These are phyloP conservation scores for Chionoecetes opilio DNA, from an alignment of 1,140 invertebrate species.

Conservation along the genomic window DNA sequence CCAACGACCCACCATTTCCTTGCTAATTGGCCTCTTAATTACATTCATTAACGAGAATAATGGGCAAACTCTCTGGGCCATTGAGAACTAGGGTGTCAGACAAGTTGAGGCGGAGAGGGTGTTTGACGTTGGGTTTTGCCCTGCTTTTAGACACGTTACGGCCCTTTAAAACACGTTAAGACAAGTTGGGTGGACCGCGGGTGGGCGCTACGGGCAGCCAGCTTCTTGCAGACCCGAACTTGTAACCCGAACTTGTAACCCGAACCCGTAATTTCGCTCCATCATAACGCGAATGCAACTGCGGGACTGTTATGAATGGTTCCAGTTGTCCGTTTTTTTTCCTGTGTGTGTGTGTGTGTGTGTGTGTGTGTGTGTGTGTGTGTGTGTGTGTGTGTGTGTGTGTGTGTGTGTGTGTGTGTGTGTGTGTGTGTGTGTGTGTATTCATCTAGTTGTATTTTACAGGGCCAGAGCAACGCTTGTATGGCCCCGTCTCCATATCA, in stretches of 20 bases:
- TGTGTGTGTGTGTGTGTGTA: too few species aligned
- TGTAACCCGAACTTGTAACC: too few species aligned
- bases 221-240: not conserved
- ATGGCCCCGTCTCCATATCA: too few species aligned
- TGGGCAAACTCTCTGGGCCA: not conserved
- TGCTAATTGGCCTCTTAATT: slow-evolving; percentile 29
- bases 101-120: not conserved
- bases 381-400: too few species aligned
- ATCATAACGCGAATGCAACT: not conserved
- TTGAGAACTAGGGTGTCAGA: slow-evolving; percentile 18
- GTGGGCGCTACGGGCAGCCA: not conserved
- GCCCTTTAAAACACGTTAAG: not conserved
- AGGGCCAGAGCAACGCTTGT: too few species aligned
- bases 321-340: not conserved
- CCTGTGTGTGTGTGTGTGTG: too few species aligned
- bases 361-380: too few species aligned
- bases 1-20: not conserved
- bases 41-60: slow-evolving; percentile 21
- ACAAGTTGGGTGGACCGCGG: not conserved
- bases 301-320: not conserved
- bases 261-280: not conserved
- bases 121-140: not conserved
- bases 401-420: too few species aligned
- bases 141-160: not conserved
- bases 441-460: too few species aligned